phyloP scores from a whole-genome alignment of 2,797 vertebrate species.

The Sebastolobus alascanus region DNA sequence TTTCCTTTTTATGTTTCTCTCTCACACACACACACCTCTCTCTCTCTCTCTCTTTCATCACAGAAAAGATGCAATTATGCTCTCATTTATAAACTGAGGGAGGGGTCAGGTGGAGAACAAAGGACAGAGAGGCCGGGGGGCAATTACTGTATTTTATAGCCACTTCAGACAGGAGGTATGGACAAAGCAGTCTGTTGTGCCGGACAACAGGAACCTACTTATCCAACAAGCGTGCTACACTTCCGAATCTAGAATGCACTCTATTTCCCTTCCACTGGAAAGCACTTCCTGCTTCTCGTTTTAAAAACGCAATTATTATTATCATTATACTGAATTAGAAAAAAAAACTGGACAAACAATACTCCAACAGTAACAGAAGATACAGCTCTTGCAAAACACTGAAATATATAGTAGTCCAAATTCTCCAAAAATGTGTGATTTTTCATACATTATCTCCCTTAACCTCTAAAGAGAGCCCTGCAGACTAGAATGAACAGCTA shows the following conservation, averaged over 20 bases:
- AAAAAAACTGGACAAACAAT: background rate
- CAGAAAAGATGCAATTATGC: constrained; percentile 32
- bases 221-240: background rate
- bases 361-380: background rate
- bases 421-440: background rate
- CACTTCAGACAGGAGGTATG: constrained; percentile 41
- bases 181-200: constrained; percentile 23
- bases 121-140: constrained; percentile 10
- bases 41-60: background rate
- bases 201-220: constrained; percentile 25
- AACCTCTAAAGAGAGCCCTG: background rate
- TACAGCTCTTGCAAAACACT: background rate
- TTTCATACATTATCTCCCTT: background rate
- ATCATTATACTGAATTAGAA: background rate
- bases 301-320: constrained; percentile 1
- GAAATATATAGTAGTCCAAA: background rate
- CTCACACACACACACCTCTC: background rate
- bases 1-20: background rate
- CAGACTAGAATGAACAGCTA: background rate
- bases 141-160: constrained; percentile 37
- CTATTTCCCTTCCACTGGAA: constrained; percentile 12
- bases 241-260: constrained; percentile 7
- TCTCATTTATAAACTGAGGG: constrained; percentile 19
- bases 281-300: background rate
- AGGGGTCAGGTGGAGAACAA: constrained; percentile 18